A percentile compares a stretch with the other conserved stretches of the same genome.
These are phyloP conservation scores for Epistrophe eligans DNA, from an alignment of 2,888 invertebrate species.

Conservation along the genomic window DNA sequence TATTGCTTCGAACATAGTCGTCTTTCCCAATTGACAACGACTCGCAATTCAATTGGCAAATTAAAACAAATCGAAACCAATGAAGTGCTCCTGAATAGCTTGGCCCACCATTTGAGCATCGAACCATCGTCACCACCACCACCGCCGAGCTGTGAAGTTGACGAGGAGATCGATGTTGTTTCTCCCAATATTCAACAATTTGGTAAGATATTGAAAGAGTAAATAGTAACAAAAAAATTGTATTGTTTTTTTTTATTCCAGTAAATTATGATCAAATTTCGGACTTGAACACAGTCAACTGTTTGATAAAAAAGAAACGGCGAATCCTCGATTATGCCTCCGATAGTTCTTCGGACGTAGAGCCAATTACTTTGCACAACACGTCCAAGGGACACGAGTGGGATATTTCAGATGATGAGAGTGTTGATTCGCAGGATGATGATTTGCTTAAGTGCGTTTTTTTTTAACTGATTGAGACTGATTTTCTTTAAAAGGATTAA, in stretches of 20 bases:
- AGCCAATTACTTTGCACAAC: constrained; percentile 86
- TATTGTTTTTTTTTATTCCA: constrained; percentile 57
- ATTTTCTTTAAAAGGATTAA: not conserved
- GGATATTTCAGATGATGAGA: constrained; percentile 90
- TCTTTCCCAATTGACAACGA: constrained; percentile 87
- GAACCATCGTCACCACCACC: constrained; percentile 80
- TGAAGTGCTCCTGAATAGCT: constrained; percentile 87
- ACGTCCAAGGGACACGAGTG: constrained; percentile 88
- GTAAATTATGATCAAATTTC: constrained; percentile 82
- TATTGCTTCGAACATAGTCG: constrained; percentile 89
- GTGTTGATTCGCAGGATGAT: constrained; percentile 90
- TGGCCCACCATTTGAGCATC: constrained; percentile 87
- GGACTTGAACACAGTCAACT: constrained; percentile 85
- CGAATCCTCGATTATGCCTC: constrained; percentile 89
- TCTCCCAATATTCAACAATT: constrained; percentile 86
- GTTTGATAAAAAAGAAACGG: constrained; percentile 84
- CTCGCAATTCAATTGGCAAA: constrained; percentile 86
- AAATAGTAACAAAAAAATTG: not conserved
- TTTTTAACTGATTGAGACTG: not conserved
- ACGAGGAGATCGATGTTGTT: constrained; percentile 84
- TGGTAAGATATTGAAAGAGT: constrained; percentile 82
- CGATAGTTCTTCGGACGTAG: constrained; percentile 87
- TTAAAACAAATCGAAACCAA: constrained; percentile 87
- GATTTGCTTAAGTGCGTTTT: constrained; percentile 88
- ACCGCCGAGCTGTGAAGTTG: constrained; percentile 79